A percentile compares a stretch with the other conserved stretches of the same genome.
Conservation (phyloP, 2,888 invertebrate genomes). For the Trypoxylon attenuatum region DNA sequence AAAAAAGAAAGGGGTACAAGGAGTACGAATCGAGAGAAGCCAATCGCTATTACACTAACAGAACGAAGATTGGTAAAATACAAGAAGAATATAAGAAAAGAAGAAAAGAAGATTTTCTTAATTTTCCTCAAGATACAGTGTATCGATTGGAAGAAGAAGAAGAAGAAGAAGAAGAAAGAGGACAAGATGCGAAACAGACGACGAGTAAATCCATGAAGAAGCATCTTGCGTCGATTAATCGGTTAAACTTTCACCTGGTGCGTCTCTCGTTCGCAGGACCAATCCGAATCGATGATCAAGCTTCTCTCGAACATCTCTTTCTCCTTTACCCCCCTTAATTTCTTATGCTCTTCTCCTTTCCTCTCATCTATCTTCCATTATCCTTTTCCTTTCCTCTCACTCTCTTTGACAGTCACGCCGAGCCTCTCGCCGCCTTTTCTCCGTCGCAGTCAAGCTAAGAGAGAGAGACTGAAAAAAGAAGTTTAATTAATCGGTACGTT, state of each 20-base stretch:
- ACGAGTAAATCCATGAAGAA: slow-evolving; percentile 9
- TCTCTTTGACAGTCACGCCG: background rate
- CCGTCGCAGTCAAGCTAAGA: background rate
- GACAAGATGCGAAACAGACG: slow-evolving; percentile 3
- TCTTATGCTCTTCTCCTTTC: background rate
- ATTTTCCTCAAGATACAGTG: too few relatives aligned
- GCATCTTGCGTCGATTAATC: too few relatives aligned
- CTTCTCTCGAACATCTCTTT: background rate
- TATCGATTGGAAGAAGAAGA: too few relatives aligned
- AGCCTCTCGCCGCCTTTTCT: background rate
- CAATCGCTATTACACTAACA: too few relatives aligned
- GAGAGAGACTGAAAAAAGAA: background rate
- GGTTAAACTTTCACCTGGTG: background rate
- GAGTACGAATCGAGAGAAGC: too few relatives aligned
- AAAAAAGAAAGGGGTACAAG: too few relatives aligned
- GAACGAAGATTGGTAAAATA: too few relatives aligned
- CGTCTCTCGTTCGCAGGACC: background rate
- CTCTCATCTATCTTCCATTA: background rate
- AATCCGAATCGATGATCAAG: background rate
- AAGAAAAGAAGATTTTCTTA: too few relatives aligned
- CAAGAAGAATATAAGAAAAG: too few relatives aligned
- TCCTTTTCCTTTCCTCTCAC: background rate
- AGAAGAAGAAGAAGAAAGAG: background rate
- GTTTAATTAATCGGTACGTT: slow-evolving; percentile 2
- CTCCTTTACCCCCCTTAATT: background rate